Conservation (phyloP, 1,140 invertebrate genomes). For the Drosophila melanica region DNA sequence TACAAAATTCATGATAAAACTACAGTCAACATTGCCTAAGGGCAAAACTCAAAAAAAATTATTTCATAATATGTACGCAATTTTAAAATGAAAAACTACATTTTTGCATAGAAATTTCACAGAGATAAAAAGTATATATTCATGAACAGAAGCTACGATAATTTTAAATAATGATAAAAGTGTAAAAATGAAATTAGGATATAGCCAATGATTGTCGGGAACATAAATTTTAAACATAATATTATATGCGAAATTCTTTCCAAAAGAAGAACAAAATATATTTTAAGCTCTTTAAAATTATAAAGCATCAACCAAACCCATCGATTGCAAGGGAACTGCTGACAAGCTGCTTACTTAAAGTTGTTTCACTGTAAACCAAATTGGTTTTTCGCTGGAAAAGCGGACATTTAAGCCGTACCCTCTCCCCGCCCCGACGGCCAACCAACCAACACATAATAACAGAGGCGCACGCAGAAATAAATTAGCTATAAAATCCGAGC, state of each 20-base stretch:
- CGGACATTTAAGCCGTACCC: background rate
- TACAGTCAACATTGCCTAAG: constrained; percentile 15
- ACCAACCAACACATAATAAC: constrained; percentile 41
- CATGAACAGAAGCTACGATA: no score
- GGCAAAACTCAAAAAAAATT: background rate
- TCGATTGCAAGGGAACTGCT: background rate
- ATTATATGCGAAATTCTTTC: no score
- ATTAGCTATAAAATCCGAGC: constrained; percentile 75
- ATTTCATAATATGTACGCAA: background rate
- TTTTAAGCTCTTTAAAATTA: background rate
- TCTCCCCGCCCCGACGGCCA: background rate
- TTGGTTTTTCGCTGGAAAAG: background rate
- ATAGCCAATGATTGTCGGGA: no score
- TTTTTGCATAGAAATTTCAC: no score
- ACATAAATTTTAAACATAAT: no score
- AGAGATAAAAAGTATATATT: no score
- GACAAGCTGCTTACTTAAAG: constrained; percentile 2
- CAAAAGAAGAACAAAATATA: background rate
- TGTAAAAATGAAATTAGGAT: no score
- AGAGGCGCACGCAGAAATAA: constrained; percentile 55
- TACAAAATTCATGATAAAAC: background rate
- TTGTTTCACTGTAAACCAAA: constrained; percentile 6
- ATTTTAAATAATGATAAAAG: no score
- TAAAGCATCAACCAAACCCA: no score
- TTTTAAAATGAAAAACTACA: no score